Percentiles rank a stretch among this genome's conserved stretches.
Conservation (phyloP, 2,113 vertebrate species). For the Gobius niger region DNA sequence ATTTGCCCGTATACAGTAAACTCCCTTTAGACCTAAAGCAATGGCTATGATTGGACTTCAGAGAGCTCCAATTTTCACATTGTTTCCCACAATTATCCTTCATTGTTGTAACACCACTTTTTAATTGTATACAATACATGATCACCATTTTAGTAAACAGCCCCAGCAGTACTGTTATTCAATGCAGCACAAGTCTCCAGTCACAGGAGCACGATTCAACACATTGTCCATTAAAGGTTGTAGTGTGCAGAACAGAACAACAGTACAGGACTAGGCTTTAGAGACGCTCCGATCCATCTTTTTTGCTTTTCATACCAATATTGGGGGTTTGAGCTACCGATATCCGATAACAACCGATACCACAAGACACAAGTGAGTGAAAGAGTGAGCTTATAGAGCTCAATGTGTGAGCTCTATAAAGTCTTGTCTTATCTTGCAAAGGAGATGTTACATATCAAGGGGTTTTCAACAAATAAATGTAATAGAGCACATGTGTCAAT, state of each 20-base stretch:
- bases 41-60: neutral
- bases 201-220: neutral
- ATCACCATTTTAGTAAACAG: neutral
- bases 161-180: constrained; percentile 8
- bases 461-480: too few species aligned
- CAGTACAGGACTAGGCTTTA: too few species aligned
- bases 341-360: too few species aligned
- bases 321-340: too few species aligned
- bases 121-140: neutral
- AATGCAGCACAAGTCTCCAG: constrained; percentile 5
- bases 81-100: neutral
- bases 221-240: constrained; percentile 17
- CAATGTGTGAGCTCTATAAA: too few species aligned
- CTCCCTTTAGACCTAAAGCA: neutral
- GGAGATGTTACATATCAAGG: too few species aligned
- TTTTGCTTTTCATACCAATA: too few species aligned
- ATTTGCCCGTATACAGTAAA: neutral
- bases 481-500: too few species aligned
- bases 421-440: too few species aligned
- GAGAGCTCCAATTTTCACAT: neutral
- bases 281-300: too few species aligned
- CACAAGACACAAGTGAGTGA: too few species aligned
- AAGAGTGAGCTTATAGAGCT: too few species aligned
- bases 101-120: neutral
- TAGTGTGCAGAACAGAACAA: neutral